phyloP scores from a whole-genome alignment of 1,140 invertebrate species.

The Ladona fulva region DNA sequence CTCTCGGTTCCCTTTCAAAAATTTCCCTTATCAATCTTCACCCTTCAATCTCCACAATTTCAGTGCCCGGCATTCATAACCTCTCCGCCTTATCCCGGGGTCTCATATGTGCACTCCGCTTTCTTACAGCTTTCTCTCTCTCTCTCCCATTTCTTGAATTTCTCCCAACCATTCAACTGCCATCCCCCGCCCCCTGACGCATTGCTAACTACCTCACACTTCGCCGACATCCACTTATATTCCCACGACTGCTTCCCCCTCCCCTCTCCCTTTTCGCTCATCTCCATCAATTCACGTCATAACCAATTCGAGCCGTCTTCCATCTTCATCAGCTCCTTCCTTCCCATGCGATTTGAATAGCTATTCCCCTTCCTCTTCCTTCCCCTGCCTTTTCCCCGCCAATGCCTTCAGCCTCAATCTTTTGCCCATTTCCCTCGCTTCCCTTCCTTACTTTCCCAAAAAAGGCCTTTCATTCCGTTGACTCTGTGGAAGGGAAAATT shows the following conservation, averaged over 20 bases:
- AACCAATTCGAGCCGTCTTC: not conserved
- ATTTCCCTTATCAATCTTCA: no score
- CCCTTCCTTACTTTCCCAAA: not conserved
- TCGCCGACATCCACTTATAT: not conserved
- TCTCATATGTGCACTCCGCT: no score
- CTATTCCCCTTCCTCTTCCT: not conserved
- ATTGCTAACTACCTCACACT: not conserved
- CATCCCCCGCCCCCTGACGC: not conserved
- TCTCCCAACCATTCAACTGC: not conserved
- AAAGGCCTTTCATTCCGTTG: no score
- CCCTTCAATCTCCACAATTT: no score
- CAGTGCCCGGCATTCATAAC: no score
- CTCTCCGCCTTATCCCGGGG: no score
- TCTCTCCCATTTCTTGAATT: not conserved
- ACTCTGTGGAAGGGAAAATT: no score
- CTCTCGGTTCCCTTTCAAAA: no score
- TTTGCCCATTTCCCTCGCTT: not conserved
- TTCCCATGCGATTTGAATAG: constrained; percentile 1
- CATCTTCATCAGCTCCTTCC: not conserved
- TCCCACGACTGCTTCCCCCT: not conserved
- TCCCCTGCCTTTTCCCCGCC: not conserved
- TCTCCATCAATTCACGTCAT: constrained; percentile 9
- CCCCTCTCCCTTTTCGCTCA: not conserved
- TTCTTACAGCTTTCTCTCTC: no score
- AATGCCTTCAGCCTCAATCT: not conserved